Evolutionary conservation across 2,113 vertebrate genomes (phyloP), one percentile per base, ranked within the genome.

Genomic region (Cyphomyrus discorhynchus): DNA sequence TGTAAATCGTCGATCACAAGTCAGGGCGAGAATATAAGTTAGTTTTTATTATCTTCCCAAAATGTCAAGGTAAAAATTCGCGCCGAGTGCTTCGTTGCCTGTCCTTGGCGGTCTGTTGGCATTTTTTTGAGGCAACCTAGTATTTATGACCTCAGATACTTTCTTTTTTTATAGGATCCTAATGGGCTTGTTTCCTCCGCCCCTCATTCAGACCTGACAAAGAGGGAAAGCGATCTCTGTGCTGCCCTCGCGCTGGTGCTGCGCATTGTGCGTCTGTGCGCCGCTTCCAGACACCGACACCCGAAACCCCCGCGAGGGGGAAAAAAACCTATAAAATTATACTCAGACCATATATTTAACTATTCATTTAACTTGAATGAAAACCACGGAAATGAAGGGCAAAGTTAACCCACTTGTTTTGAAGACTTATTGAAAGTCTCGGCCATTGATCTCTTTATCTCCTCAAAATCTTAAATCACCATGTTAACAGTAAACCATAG

Each of bases 81-180:
- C 50, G 35, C 52, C 53, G 50, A 84, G 85, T 91, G 90, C 90
- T 90, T 92, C 92, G 91, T 90, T 89, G 91, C 89, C 82, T 89
- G 92, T 91, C 92, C 91, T 91, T 89, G 89, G 56, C 92, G 88
- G 92, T 88, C 91, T 94, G 91, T 93, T 94, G 90, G 90, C 90
- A 87, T 92, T 93, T 90, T 70, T 39, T 91, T 91, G 91, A 89
- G 89, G 90, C 93, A 89, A 93, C 91, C 92, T 91, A 93, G 89
- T 91, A 93, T 92, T 94, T 94, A 96, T 92, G 91, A 95, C 94
- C 93, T 92, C 92, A 93, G 95, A 94, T 94, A 93, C 92, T 90
- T 84, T 84, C 92, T 94, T 95, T 96, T 96, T 96, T 96, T 97
- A 96, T 94, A 95, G 94, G 94, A 92, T 90, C 92, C 91, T 93